Base-by-base conservation (phyloP, 2,888 invertebrate genomes). In the Stenichneumon culpator region DNA sequence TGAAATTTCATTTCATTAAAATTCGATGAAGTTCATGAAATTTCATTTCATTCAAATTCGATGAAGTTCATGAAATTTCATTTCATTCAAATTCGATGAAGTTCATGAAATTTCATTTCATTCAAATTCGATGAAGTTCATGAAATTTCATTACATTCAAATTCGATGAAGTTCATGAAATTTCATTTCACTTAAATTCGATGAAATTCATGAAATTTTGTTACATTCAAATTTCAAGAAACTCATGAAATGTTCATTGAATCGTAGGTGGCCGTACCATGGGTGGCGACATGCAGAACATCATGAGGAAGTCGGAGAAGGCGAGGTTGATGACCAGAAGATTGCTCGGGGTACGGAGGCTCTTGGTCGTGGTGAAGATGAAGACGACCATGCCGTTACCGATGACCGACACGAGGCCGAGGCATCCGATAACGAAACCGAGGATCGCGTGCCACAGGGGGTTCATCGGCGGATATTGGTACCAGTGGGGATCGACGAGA, bases 281-380 rank as follows among this genome's bases (percentile, higher is more conserved):
- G 87, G 97, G 95, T 73, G 97, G 97, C 90, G 97, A 96, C 97
- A 97, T 97, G 89, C 95, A 94, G 90, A 96, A 95, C 98, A 98
- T 98, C 97, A 98, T 98, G 87, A 97, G 95, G 93, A 98, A 97
- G 93, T 98, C 98, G 79, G 98, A 98, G 94, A 99, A 96, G 52
- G 98, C 98, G 92, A 99, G 95, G 94, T 99, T 99, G 84, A 98
- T 97, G 83, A 99, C 97, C 89, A 98, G 95, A 90, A 99, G 95
- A 94, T 99, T 99, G 87, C 98, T 98, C 68, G 98, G 98, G 52
- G 98, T 98, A 90, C 98, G 96, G 82, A 98, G 95, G 72, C 94
- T 93, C 95, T 97, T 97, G 79, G 97, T 97, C 73, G 96, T 94
- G 87, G 95, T 94, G 94, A 97, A 97, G 90, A 97, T 97, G 94